Conservation (phyloP, 2,888 invertebrate genomes). For the Orchesella flavescens region DNA sequence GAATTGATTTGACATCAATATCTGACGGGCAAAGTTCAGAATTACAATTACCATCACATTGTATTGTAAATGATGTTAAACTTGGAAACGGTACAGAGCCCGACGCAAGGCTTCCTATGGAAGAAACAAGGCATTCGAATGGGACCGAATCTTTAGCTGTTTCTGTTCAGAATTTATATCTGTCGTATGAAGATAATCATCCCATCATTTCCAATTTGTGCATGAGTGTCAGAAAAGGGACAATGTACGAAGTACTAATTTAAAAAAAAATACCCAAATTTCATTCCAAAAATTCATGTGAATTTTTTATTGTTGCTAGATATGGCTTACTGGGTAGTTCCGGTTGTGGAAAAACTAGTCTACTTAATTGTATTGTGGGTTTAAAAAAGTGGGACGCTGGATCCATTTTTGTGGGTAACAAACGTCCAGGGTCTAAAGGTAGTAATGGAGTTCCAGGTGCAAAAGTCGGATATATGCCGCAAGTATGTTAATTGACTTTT, state of each 20-base stretch:
- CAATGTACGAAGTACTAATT: conserved; percentile 55
- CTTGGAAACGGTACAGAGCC: no score
- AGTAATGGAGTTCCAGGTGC: conserved; percentile 75
- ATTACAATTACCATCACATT: no score
- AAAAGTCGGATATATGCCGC: conserved; percentile 76
- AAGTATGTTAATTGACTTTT: conserved; percentile 40
- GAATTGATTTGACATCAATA: no score
- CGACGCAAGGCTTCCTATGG: no score
- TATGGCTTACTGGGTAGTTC: conserved; percentile 22
- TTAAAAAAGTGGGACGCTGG: conserved; percentile 74
- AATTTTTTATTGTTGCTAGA: neutral
- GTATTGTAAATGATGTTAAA: no score
- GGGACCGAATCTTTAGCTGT: conserved; percentile 24
- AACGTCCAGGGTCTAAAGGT: conserved; percentile 72
- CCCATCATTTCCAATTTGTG: conserved; percentile 29
- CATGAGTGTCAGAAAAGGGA: conserved; percentile 44
- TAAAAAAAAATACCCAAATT: no score
- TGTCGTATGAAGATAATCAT: conserved; percentile 14
- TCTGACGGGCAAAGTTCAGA: no score
- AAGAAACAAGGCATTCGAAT: no score
- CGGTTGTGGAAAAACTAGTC: conserved; percentile 74
- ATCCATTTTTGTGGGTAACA: conserved; percentile 74
- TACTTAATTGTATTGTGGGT: conserved; percentile 72
- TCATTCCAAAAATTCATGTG: no score
- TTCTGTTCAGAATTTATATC: conserved; percentile 20